Evolutionary conservation across 2,113 vertebrate genomes (phyloP), one percentile per base, ranked within the genome.

Genomic region (Cololabis saira): DNA sequence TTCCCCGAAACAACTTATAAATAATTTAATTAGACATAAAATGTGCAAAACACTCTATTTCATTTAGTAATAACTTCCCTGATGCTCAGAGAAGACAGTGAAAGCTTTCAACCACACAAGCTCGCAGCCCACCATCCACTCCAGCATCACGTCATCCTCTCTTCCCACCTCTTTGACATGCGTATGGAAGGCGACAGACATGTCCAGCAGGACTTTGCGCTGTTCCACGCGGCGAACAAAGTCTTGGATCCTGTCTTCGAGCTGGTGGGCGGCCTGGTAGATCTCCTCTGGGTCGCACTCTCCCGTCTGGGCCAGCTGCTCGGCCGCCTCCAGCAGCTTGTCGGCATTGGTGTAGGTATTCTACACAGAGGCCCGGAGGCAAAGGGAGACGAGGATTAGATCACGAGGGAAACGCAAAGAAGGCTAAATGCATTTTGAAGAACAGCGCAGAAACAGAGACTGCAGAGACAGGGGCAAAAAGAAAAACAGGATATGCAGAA

Each of bases 271-370:
- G 57, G 98, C 98, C 89, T 99, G 98, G 87, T 97, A 99, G 66
- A 99, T 99, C 92, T 99, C 98, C 83, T 99, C 98, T 0, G 98
- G 98, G 88, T 99, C 98, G 80, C 98, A 99, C 81, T 99, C 98
- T 15, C 98, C 98, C 0, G 98, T 99, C 93, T 99, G 98, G 41
- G 98, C 98, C 52, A 99, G 92, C 90, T 99, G 98, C 79, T 99
- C 98, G 0, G 98, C 98, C 1, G 98, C 98, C 90, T 99, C 98
- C 71, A 99, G 91, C 59, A 99, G 84, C 76, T 99, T 99, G 81
- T 99, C 98, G 17, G 98, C 98, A 1, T 99, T 99, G 69, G 98
- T 99, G 9, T 99, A 99, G 0, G 98, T 99, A 84, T 99, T 99
- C 98, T 99, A 73, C 59, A 33, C 33, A 0, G 21, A 58, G 55